Evolutionary conservation across 2,113 vertebrate species (phyloP).

Genomic region (Abramis brama): DNA sequence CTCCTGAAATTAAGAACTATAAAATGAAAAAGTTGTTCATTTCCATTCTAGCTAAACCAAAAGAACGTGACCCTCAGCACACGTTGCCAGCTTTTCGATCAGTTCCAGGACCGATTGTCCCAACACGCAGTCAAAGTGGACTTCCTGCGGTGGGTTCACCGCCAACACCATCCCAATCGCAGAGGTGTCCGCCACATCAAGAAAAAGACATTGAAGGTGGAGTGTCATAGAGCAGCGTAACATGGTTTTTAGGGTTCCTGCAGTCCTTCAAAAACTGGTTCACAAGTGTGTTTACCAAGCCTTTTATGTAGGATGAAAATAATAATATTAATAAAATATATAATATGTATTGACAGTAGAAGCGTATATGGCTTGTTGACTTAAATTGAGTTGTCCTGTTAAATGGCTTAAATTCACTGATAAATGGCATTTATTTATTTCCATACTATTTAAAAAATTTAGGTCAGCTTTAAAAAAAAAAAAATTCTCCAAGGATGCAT

Average conservation of each 20-base stretch:
- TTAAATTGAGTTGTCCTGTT: no score
- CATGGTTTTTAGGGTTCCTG: background rate
- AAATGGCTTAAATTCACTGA: no score
- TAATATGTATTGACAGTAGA: no score
- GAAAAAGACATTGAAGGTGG: constrained; percentile 90
- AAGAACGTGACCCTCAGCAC: constrained; percentile 93
- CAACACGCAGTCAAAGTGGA: constrained; percentile 97
- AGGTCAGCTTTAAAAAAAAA: no score
- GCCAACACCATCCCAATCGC: constrained; percentile 88
- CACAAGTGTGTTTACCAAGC: no score
- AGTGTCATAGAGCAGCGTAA: background rate
- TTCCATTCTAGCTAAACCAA: constrained; percentile 88
- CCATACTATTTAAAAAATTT: no score
- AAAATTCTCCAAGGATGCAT: no score
- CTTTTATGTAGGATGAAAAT: no score
- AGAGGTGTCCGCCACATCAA: constrained; percentile 81
- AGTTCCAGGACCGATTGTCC: constrained; percentile 96
- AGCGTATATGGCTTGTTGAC: no score
- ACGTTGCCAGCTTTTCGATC: constrained; percentile 96
- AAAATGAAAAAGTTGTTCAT: background rate
- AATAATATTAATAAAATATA: no score
- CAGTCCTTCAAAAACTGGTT: no score
- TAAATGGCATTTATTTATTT: no score
- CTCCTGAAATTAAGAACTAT: background rate
- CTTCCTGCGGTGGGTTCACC: constrained; percentile 93